phyloP scores from a whole-genome alignment of 1,140 invertebrate genomes.

The Ephestia elutella region DNA sequence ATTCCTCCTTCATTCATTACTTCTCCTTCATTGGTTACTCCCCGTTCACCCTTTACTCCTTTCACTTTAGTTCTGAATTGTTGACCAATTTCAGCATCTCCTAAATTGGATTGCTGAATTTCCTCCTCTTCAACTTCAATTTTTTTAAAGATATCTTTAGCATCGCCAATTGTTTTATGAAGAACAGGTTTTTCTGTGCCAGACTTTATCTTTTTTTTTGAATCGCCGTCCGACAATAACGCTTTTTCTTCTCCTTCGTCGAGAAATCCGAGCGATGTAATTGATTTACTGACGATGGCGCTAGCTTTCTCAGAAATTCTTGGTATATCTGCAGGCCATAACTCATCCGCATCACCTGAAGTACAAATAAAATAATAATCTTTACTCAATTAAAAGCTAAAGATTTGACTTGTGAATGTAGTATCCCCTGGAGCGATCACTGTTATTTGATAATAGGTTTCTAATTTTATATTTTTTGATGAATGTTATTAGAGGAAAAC shows the following conservation, averaged over 20 bases:
- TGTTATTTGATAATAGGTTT: no score
- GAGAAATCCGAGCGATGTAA: constrained; percentile 49
- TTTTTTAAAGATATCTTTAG: neutral
- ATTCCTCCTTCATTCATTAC: no score
- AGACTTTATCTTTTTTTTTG: neutral
- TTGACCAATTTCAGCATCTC: neutral
- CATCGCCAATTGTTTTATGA: neutral
- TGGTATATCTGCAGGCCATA: constrained; percentile 42
- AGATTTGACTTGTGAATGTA: no score
- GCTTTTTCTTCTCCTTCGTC: constrained; percentile 44
- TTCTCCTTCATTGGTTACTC: no score
- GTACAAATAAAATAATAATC: constrained; percentile 2
- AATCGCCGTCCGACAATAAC: neutral
- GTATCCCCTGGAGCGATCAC: no score
- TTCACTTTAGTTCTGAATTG: neutral
- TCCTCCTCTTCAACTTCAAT: neutral
- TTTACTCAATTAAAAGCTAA: no score
- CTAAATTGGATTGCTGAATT: neutral
- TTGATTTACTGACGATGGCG: constrained; percentile 45
- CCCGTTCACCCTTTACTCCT: no score
- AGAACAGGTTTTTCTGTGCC: neutral
- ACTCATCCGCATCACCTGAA: constrained; percentile 51
- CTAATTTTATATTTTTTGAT: no score
- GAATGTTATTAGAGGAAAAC: constrained; percentile 12
- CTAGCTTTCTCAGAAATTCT: constrained; percentile 33